Evolutionary conservation across 2,113 vertebrate genomes (phyloP).

Genomic region (Sigmodon hispidus): DNA sequence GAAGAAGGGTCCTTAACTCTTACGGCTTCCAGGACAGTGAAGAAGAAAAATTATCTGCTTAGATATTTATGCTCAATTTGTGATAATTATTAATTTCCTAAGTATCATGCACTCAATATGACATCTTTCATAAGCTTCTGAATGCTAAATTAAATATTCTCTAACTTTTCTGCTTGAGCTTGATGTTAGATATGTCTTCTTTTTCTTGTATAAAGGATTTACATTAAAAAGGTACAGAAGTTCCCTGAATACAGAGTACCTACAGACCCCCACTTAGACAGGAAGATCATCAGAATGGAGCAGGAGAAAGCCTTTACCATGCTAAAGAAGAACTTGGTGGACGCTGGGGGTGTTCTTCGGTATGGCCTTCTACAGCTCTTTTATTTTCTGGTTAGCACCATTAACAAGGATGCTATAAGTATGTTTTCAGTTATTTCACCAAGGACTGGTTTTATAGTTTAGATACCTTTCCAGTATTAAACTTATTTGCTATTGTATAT

Average conservation of each 20-base stretch:
- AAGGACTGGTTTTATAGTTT: not conserved
- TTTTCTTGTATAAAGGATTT: constrained; percentile 86
- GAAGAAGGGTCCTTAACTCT: not conserved
- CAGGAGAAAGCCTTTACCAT: constrained; percentile 92
- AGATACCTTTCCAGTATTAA: constrained; percentile 17
- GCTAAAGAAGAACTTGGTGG: constrained; percentile 90
- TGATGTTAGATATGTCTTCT: constrained; percentile 37
- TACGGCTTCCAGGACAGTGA: constrained; percentile 19
- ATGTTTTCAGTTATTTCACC: constrained; percentile 26
- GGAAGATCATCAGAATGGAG: constrained; percentile 91
- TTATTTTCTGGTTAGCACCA: constrained; percentile 38
- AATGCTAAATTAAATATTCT: constrained; percentile 59
- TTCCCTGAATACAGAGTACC: constrained; percentile 91
- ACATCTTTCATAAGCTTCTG: constrained; percentile 46
- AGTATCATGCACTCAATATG: not conserved
- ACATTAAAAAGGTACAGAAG: constrained; percentile 93
- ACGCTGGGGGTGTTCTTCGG: constrained; percentile 89
- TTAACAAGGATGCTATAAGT: not conserved
- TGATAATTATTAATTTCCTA: constrained; percentile 55
- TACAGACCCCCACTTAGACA: constrained; percentile 91
- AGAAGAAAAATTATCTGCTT: not conserved
- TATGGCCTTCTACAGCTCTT: constrained; percentile 77
- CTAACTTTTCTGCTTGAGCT: constrained; percentile 34
- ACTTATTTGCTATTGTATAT: constrained; percentile 40
- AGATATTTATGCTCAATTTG: constrained; percentile 59